Conservation (phyloP, 2,888 invertebrate genomes). For the Tuberolachnus salignus region DNA sequence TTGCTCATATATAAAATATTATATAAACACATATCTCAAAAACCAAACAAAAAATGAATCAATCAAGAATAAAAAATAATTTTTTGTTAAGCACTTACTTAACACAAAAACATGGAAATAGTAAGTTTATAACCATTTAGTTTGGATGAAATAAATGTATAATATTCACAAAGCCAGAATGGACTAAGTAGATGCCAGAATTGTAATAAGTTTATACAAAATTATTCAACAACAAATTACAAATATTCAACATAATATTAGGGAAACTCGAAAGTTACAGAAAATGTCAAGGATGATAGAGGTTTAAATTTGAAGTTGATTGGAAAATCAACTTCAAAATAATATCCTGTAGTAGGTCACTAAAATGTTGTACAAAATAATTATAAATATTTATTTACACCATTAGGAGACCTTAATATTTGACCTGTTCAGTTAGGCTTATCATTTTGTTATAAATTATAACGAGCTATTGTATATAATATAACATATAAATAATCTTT, state of each 20-base stretch:
- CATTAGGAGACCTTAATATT: constrained; percentile 40
- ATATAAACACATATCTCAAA: constrained; percentile 8
- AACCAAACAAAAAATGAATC: not conserved
- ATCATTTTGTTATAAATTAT: constrained; percentile 51
- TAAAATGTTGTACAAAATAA: constrained; percentile 51
- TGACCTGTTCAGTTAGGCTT: constrained; percentile 50
- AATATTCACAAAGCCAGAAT: constrained; percentile 39
- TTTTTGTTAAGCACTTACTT: not conserved
- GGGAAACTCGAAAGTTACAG: constrained; percentile 10
- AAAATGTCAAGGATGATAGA: constrained; percentile 28
- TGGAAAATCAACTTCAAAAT: constrained; percentile 24
- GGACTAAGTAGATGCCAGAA: constrained; percentile 46
- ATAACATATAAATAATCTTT: constrained; percentile 35
- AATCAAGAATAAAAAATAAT: not conserved
- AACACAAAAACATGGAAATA: constrained; percentile 14
- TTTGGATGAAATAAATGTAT: constrained; percentile 21
- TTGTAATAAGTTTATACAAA: constrained; percentile 29
- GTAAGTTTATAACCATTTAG: not conserved
- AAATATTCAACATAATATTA: constrained; percentile 21
- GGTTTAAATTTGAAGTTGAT: constrained; percentile 6
- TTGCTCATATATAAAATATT: not conserved
- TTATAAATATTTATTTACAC: constrained; percentile 53
- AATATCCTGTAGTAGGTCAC: not conserved
- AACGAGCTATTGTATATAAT: constrained; percentile 37
- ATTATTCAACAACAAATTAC: constrained; percentile 43